phyloP scores from a whole-genome alignment of 2,113 vertebrate genomes.

The Steatornis caripensis region DNA sequence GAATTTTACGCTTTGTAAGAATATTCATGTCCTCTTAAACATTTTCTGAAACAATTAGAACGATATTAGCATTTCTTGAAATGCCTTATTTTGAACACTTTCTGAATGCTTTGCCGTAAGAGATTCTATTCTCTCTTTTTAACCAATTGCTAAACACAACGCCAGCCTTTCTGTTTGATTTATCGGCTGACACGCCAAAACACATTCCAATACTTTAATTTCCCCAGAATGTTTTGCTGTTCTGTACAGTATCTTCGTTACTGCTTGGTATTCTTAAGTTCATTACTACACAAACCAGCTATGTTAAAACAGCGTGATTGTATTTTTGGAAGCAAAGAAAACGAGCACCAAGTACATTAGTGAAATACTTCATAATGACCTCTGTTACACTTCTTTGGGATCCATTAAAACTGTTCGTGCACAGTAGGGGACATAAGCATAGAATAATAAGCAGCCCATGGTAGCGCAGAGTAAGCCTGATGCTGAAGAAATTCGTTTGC shows the following conservation, averaged over 20 bases:
- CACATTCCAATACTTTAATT: constrained; percentile 3
- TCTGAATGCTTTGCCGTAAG: not conserved
- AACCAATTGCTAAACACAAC: not conserved
- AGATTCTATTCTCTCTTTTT: not conserved
- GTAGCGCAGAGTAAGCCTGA: not conserved
- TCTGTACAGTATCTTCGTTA: constrained; percentile 19
- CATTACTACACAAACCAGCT: constrained; percentile 21
- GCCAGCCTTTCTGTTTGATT: not conserved
- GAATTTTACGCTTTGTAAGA: not conserved
- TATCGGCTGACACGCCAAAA: not conserved
- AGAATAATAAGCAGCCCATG: not conserved
- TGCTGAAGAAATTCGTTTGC: not conserved
- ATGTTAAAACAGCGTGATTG: constrained; percentile 20
- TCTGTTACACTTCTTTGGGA: constrained; percentile 8
- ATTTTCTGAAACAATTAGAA: not conserved
- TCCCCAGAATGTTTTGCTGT: not conserved
- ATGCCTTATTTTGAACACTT: not conserved
- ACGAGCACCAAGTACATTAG: not conserved
- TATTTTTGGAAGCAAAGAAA: constrained; percentile 50
- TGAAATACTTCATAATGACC: constrained; percentile 21
- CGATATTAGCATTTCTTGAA: not conserved
- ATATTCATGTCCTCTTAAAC: not conserved
- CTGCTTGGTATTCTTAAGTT: not conserved
- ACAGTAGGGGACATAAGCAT: not conserved
- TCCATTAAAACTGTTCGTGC: not conserved